phyloP scores from a whole-genome alignment of 2,797 vertebrate genomes.

The Channa striata region DNA sequence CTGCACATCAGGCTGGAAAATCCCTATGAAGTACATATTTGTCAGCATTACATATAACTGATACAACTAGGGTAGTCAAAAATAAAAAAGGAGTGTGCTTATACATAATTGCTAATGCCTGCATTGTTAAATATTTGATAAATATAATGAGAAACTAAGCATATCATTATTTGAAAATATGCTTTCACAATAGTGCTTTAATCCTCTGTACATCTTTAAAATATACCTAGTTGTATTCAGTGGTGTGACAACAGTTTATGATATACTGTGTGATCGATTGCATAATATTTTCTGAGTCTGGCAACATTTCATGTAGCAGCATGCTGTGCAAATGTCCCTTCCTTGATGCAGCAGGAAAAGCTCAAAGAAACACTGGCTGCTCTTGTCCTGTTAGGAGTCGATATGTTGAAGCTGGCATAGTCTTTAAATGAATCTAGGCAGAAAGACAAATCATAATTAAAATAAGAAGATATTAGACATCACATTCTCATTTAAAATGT shows the following conservation, averaged over 20 bases:
- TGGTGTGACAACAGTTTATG: constrained; percentile 51
- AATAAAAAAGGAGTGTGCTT: constrained; percentile 14
- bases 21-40: constrained; percentile 15
- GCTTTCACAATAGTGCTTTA: constrained; percentile 38
- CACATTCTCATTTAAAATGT: too few species aligned
- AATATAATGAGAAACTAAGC: constrained; percentile 57
- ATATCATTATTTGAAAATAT: constrained; percentile 52
- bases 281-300: constrained; percentile 71
- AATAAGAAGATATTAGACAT: background rate
- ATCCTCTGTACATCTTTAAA: constrained; percentile 53
- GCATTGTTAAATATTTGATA: constrained; percentile 65
- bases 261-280: constrained; percentile 55
- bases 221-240: constrained; percentile 47
- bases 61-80: constrained; percentile 26
- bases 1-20: constrained; percentile 47
- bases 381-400: constrained; percentile 96
- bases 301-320: constrained; percentile 56
- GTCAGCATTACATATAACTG: too few species aligned
- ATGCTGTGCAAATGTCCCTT: constrained; percentile 40
- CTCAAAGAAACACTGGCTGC: constrained; percentile 93
- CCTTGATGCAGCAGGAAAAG: constrained; percentile 19
- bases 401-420: constrained; percentile 96
- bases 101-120: constrained; percentile 32
- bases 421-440: constrained; percentile 95
- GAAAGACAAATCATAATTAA: background rate